phyloP scores from a whole-genome alignment of 2,113 vertebrate species.

The Gobiocypris rarus region DNA sequence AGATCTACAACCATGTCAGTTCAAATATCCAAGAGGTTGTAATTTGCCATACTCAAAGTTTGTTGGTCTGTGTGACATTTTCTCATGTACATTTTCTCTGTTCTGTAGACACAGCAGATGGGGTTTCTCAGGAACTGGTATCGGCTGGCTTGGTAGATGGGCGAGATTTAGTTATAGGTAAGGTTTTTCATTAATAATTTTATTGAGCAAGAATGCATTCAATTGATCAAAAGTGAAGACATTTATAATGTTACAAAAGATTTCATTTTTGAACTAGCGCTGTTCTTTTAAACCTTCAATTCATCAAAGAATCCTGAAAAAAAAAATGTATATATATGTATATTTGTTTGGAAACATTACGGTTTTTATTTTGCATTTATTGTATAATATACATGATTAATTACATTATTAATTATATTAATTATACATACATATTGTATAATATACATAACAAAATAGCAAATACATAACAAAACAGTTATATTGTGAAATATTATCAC shows the following conservation, averaged over 20 bases:
- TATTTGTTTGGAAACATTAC: too few relatives aligned
- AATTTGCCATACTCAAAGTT: not conserved
- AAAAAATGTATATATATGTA: too few relatives aligned
- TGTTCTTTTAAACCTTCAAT: not conserved
- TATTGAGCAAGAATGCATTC: not conserved
- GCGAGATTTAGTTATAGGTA: conserved; percentile 96
- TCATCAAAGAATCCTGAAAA: not conserved
- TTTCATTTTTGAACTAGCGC: too few relatives aligned
- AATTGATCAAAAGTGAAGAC: not conserved
- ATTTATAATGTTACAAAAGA: not conserved
- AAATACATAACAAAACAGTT: too few relatives aligned
- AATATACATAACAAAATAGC: too few relatives aligned
- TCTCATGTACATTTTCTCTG: not conserved
- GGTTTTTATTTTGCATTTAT: too few relatives aligned
- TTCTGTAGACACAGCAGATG: conserved; percentile 92
- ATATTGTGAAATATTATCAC: too few relatives aligned
- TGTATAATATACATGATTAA: too few relatives aligned
- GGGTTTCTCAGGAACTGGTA: conserved; percentile 97
- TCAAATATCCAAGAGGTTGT: not conserved
- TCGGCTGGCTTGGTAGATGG: conserved; percentile 96
- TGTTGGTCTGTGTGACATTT: not conserved
- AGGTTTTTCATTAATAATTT: conserved; percentile 35
- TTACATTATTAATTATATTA: too few relatives aligned
- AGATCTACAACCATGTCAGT: conserved; percentile 17
- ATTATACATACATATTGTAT: too few relatives aligned